Evolutionary conservation across 1,140 invertebrate species (phyloP), one percentile per base, ranked within the genome.

Genomic region (Drosophila pachea): DNA sequence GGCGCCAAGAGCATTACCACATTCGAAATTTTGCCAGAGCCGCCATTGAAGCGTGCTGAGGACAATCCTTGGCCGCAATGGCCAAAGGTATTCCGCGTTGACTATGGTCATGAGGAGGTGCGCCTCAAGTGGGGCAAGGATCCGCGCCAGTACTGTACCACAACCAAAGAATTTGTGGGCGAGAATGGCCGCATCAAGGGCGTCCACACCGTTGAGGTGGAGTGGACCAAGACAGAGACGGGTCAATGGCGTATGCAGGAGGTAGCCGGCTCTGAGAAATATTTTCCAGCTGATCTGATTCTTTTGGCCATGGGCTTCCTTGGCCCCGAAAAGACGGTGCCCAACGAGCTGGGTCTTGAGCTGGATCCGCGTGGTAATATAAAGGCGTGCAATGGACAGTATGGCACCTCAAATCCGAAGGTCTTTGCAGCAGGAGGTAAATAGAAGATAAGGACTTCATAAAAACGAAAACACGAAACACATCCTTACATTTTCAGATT

Each of bases 1-100:
- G 97, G 98, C 42, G 98, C 98, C n/a, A 97, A 96, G 81, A 95
- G 94, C 40, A 97, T 99, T 67, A 97, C 96, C 2, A 96, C 97
- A 7, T 99, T 99, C 91, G 98, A 99, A 92, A 99, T 99, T 82
- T 90, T 99, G 45, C 98, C 98, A 0, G 93, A 97, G 83, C 98
- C 98, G 22, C 95, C 97, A 42, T 90, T 91, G 9, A 91, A 91
- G 29, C 92, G 98, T 32, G 93, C 93, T 7, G 90, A 91, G 9
- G 96, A 97, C 88, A 99, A 99, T 90, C 98, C 98, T 5, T 99
- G 98, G 98, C 98, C 98, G 31, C 97, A 99, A 82, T 99, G 95
- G 93, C 98, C 98, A 0, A 92, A 96, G 87, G 94, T 99, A 6
- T 99, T 99, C 91, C 95, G 97, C 76, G 94, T 99, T 3, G 98